Conservation (phyloP, 2,888 invertebrate genomes). For the Allygus modestus region DNA sequence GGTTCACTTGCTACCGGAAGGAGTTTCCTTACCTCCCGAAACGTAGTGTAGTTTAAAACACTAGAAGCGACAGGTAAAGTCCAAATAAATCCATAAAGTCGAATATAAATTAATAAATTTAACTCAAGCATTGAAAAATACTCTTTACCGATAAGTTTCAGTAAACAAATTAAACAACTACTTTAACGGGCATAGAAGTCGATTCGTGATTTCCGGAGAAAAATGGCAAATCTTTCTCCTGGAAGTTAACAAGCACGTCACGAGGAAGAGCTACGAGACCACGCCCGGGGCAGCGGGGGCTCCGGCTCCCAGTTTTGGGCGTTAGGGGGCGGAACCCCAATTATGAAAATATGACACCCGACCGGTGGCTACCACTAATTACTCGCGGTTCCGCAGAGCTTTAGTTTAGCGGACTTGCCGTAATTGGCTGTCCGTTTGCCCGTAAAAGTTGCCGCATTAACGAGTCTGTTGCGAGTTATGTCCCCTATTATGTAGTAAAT, state of each 20-base stretch:
- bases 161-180: too few species aligned
- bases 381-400: not conserved
- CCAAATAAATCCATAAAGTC: too few species aligned
- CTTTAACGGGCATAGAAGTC: too few species aligned
- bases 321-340: slow-evolving; percentile 37
- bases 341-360: slow-evolving; percentile 31
- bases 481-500: slow-evolving; percentile 31
- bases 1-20: too few species aligned
- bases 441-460: slow-evolving; percentile 19
- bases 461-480: slow-evolving; percentile 10
- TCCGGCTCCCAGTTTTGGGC: not conserved
- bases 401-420: slow-evolving; percentile 25
- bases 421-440: slow-evolving; percentile 29
- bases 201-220: too few species aligned
- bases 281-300: not conserved
- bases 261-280: not conserved
- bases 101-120: too few species aligned
- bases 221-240: not conserved
- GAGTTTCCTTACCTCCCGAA: too few species aligned
- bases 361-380: slow-evolving; percentile 19
- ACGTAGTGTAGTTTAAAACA: too few species aligned
- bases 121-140: too few species aligned
- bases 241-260: not conserved
- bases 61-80: too few species aligned
- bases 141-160: too few species aligned